Evolutionary conservation across 2,888 invertebrate species (phyloP).

Genomic region (Campaea margaritaria): DNA sequence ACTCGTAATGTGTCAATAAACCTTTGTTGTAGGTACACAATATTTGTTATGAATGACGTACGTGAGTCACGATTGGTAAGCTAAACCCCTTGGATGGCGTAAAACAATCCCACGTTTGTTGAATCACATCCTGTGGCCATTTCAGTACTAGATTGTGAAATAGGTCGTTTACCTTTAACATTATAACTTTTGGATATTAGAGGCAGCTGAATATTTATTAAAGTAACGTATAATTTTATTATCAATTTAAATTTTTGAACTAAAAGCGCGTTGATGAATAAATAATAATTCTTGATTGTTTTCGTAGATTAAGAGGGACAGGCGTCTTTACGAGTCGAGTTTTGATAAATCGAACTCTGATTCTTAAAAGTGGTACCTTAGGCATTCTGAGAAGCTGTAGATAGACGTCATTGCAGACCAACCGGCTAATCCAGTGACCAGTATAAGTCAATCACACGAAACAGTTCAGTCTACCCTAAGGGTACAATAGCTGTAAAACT

Average conservation of each 20-base stretch:
- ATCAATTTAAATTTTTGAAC: background rate
- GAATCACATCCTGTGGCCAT: constrained; percentile 66
- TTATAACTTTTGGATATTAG: constrained; percentile 8
- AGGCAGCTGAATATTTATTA: constrained; percentile 1
- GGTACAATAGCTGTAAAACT: no score
- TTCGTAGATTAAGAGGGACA: no score
- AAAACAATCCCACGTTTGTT: constrained; percentile 60
- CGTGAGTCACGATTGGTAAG: constrained; percentile 44
- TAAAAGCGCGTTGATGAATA: background rate
- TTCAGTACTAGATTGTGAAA: constrained; percentile 26
- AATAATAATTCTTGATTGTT: background rate
- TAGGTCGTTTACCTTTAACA: constrained; percentile 24
- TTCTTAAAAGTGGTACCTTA: no score
- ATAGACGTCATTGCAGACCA: no score
- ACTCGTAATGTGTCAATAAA: constrained; percentile 50
- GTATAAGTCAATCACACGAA: no score
- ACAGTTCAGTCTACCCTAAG: no score
- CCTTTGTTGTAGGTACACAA: constrained; percentile 34
- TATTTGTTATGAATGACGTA: constrained; percentile 43
- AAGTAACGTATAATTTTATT: background rate
- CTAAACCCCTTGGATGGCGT: constrained; percentile 62
- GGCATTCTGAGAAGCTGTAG: no score
- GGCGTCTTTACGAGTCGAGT: no score
- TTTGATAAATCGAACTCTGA: no score
- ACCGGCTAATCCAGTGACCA: no score